phyloP scores from a whole-genome alignment of 92 coral and sea anemone genomes.

The Zoanthus sansibaricus region DNA sequence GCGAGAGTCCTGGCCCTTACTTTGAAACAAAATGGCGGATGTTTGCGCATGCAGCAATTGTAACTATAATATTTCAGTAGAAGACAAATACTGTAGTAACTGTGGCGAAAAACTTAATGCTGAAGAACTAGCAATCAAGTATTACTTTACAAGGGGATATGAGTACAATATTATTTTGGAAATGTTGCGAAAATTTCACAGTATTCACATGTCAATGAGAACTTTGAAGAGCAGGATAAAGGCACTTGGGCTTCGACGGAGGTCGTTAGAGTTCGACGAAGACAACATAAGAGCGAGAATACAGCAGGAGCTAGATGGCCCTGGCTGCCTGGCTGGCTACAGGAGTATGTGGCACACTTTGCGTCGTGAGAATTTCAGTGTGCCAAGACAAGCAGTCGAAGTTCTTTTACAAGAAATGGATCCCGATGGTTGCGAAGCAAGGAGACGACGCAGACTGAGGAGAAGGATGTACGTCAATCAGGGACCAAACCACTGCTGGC shows the following conservation, averaged over 20 bases:
- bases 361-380: constrained; percentile 54
- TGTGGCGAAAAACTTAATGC: constrained; percentile 49
- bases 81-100: not conserved
- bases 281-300: constrained; percentile 50
- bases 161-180: constrained; percentile 55
- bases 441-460: constrained; percentile 44
- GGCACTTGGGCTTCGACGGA: constrained; percentile 62
- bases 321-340: constrained; percentile 62
- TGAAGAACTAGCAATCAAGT: constrained; percentile 44
- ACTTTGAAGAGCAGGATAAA: constrained; percentile 57
- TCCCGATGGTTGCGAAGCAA: constrained; percentile 59
- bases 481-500: constrained; percentile 47
- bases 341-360: constrained; percentile 72
- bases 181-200: constrained; percentile 41
- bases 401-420: constrained; percentile 56
- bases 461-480: constrained; percentile 35
- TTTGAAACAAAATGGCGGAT: constrained; percentile 28
- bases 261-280: constrained; percentile 48
- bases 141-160: constrained; percentile 53
- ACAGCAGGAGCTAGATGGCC: constrained; percentile 57
- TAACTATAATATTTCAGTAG: not conserved
- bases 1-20: too few species aligned
- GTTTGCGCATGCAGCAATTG: constrained; percentile 21
- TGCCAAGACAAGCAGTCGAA: constrained; percentile 65
- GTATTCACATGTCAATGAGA: constrained; percentile 43